Evolutionary conservation across 2,113 vertebrate species (phyloP).

Genomic region (Chionis minor): DNA sequence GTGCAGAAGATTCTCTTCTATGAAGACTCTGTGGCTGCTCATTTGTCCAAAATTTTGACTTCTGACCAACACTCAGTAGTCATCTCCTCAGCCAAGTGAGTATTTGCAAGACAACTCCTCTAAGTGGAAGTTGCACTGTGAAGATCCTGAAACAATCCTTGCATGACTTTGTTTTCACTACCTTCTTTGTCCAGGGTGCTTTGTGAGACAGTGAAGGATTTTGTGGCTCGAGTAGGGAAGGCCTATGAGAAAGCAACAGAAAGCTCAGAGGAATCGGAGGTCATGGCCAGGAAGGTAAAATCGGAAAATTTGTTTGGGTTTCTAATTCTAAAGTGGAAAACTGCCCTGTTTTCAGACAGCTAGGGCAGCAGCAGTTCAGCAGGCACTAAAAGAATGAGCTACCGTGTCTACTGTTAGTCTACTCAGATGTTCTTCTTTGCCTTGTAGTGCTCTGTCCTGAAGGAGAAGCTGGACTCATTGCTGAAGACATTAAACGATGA

Average conservation of each 20-base stretch:
- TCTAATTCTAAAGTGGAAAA: not conserved
- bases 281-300: constrained; percentile 94
- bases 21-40: constrained; percentile 95
- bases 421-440: not conserved
- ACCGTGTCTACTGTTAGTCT: not conserved
- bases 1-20: constrained; percentile 96
- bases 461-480: constrained; percentile 94
- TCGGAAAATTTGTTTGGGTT: not conserved
- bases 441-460: constrained; percentile 88
- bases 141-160: not conserved
- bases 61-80: constrained; percentile 98
- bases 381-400: not conserved
- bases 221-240: constrained; percentile 93
- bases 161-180: not conserved
- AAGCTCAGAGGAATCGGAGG: constrained; percentile 89
- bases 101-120: not conserved
- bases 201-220: constrained; percentile 98
- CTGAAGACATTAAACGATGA: constrained; percentile 93
- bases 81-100: constrained; percentile 96
- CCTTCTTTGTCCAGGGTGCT: constrained; percentile 81
- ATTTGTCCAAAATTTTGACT: constrained; percentile 94
- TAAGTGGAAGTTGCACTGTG: not conserved
- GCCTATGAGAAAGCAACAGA: constrained; percentile 93
- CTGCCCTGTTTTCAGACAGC: not conserved
- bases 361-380: not conserved